These are phyloP conservation scores for Choreutis nemorana DNA, from an alignment of 2,888 invertebrate species.

Conservation along the genomic window DNA sequence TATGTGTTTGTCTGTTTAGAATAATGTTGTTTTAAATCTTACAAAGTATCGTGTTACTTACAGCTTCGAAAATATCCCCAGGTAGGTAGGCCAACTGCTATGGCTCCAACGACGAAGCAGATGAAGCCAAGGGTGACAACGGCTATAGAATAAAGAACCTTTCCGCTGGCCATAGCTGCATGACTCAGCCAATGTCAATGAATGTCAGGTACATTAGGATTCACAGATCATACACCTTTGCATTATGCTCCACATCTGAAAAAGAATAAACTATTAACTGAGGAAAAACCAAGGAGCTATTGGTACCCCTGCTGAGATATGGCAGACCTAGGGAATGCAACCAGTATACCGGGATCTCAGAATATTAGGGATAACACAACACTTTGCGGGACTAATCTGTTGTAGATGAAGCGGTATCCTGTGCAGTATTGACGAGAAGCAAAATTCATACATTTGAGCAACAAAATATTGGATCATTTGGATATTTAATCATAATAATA, in stretches of 20 bases:
- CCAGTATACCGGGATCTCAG: no score
- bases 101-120: conserved; percentile 82
- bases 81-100: conserved; percentile 83
- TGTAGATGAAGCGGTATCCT: no score
- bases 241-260: conserved; percentile 27
- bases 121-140: conserved; percentile 77
- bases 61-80: conserved; percentile 87
- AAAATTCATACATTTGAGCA: no score
- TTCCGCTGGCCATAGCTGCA: conserved; percentile 70
- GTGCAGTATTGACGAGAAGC: no score
- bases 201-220: conserved; percentile 31
- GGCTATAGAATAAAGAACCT: conserved; percentile 73
- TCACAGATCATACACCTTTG: conserved; percentile 15
- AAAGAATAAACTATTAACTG: conserved; percentile 9
- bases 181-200: conserved; percentile 48
- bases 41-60: conserved; percentile 34
- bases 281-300: no score
- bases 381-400: no score
- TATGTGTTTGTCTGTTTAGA: no score
- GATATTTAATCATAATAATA: no score
- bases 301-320: no score
- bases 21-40: neutral
- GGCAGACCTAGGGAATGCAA: neutral
- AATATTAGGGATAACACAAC: no score
- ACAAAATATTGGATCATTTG: no score